Percentiles rank a stretch among this genome's conserved stretches.
Evolutionary conservation across 64 coral and sea anemone genomes (phyloP).

Genomic region (Orbicella faveolata): DNA sequence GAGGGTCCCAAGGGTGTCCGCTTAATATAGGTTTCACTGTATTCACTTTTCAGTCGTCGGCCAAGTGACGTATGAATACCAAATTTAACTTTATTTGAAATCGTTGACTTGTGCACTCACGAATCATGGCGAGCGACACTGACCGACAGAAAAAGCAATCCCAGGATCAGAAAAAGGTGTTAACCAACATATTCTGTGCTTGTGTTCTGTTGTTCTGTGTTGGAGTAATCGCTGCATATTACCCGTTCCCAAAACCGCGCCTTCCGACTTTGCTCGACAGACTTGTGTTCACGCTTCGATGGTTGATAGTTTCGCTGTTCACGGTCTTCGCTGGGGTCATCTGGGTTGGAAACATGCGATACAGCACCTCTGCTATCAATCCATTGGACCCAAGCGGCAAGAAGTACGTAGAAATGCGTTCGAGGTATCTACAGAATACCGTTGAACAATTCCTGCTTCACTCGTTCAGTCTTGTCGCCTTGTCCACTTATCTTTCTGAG

Average conservation of each 20-base stretch:
- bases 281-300: conserved; percentile 54
- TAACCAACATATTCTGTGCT: not conserved
- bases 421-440: conserved; percentile 60
- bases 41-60: too few species aligned
- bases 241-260: not conserved
- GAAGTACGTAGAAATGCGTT: conserved; percentile 19
- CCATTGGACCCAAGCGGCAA: conserved; percentile 34
- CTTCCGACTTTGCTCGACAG: conserved; percentile 47
- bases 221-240: not conserved
- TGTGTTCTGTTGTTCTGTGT: not conserved
- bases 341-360: conserved; percentile 36
- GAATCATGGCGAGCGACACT: conserved; percentile 2
- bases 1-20: too few species aligned
- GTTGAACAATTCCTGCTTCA: conserved; percentile 67
- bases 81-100: too few species aligned
- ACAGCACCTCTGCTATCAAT: conserved; percentile 44
- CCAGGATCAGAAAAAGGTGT: conserved; percentile 5
- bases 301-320: conserved; percentile 43
- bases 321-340: conserved; percentile 27
- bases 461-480: conserved; percentile 23
- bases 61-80: too few species aligned
- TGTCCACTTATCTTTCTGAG: conserved; percentile 55
- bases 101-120: too few species aligned
- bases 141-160: not conserved
- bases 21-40: too few species aligned